Evolutionary conservation across 2,113 vertebrate genomes (phyloP), one percentile per base, ranked within the genome.

Genomic region (Apteryx mantelli): DNA sequence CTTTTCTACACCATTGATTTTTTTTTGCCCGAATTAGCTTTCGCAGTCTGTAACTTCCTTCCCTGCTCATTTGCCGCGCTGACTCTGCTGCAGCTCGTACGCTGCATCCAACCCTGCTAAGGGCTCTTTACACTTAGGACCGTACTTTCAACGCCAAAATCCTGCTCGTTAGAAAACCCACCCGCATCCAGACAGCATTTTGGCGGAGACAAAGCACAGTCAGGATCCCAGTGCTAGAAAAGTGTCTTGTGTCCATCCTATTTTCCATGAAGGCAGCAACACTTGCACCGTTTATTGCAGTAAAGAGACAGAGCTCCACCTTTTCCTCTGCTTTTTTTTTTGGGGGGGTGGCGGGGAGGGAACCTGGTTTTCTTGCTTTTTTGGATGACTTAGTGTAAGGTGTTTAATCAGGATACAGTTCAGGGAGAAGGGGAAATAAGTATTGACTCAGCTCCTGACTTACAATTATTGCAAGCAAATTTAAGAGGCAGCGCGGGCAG

Each of bases 171-270:
- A 25, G 19, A 75, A 79, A 85, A 53, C 16, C 36, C 74, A 85
- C n/a, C 20, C 22, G 5, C 6, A 24, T 52, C 76, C n/a, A 80
- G 40, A 88, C 0, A 0, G 1, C 12, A 18, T 76, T 42, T 78
- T 70, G 34, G 30, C 24, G 25, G 50, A 70, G 55, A 70, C 11
- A 44, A 79, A 82, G 65, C 61, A 81, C 65, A 60, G 11, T 13
- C 16, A 70, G 42, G 65, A 70, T 66, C 61, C 15, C 24, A 55
- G 56, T 34, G 65, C 20, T 58, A 52, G 15, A 40, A 69, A 82
- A 21, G 21, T 32, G 19, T 18, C 28, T 77, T n/a, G 24, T 5
- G 9, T 1, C 11, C 78, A 61, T 17, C 28, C 26, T 25, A 16
- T 77, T 74, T 69, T 74, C 46, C 32, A 74, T 19, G 11, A 21